Evolutionary conservation across 2,797 vertebrate species (phyloP).

Genomic region (Bucorvus abyssinicus): DNA sequence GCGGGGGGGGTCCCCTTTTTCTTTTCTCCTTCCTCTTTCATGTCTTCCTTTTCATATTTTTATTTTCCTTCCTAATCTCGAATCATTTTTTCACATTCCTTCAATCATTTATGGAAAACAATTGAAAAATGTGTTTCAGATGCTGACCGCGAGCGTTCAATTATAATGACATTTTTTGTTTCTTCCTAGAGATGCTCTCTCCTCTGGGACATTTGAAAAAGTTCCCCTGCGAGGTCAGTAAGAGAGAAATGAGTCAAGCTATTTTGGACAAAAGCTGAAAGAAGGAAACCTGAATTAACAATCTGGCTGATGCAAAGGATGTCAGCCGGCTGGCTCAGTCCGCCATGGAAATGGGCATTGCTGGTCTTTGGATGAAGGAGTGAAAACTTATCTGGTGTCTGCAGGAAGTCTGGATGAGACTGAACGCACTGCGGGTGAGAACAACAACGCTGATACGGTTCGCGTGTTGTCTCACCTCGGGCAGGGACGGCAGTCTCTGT

Average conservation of each 20-base stretch:
- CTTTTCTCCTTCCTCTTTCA: not conserved
- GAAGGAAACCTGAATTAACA: not conserved
- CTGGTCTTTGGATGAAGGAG: not conserved
- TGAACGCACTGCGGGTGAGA: not conserved
- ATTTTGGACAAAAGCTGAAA: not conserved
- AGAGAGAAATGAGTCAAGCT: not conserved
- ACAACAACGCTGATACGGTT: not conserved
- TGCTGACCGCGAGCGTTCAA: rapidly evolving
- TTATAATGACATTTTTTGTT: rapidly evolving
- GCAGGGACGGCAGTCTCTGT: not conserved
- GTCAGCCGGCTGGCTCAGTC: not conserved
- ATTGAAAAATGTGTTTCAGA: not conserved
- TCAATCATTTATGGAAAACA: not conserved
- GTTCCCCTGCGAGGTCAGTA: not conserved
- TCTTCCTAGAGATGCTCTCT: not conserved
- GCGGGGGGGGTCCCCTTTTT: not conserved
- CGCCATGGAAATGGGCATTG: not conserved
- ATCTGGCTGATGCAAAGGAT: not conserved
- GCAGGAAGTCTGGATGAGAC: not conserved
- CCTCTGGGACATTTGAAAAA: not conserved
- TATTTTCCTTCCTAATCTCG: not conserved
- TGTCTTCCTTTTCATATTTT: not conserved
- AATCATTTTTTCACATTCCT: not conserved
- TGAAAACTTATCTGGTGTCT: not conserved
- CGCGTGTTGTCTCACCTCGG: not conserved